phyloP scores from a whole-genome alignment of 2,113 vertebrate species.

The Vicugna pacos region DNA sequence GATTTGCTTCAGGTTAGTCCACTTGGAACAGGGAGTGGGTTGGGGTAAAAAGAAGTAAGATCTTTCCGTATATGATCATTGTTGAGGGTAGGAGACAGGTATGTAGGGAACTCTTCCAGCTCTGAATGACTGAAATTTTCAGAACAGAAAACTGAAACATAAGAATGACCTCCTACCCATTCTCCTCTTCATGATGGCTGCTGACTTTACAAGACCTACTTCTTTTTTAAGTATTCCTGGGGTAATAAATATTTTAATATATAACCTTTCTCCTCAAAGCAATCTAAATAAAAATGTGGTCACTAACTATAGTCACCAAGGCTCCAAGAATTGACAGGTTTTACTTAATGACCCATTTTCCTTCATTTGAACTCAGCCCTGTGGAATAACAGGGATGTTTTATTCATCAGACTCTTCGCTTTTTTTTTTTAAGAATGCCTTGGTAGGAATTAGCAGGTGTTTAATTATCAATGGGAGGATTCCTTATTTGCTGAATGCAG shows the following conservation, averaged over 20 bases:
- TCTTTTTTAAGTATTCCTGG: constrained; percentile 43
- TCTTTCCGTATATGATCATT: background rate
- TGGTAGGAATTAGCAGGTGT: constrained; percentile 78
- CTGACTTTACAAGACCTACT: constrained; percentile 42
- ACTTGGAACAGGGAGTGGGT: background rate
- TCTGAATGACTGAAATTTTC: constrained; percentile 32
- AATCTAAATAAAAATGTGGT: constrained; percentile 19
- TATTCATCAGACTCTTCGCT: constrained; percentile 65
- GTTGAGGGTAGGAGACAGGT: background rate
- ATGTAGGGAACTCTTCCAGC: background rate
- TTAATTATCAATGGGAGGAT: constrained; percentile 77
- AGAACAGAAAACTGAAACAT: background rate
- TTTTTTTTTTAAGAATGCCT: constrained; percentile 56
- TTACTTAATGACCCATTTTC: constrained; percentile 72
- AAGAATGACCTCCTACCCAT: background rate
- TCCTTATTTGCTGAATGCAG: constrained; percentile 68
- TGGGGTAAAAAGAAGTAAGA: background rate
- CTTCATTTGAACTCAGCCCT: constrained; percentile 67
- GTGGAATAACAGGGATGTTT: constrained; percentile 65
- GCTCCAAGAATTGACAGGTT: constrained; percentile 51
- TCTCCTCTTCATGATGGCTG: background rate
- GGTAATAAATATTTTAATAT: constrained; percentile 62
- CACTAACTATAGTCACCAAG: background rate
- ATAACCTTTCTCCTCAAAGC: constrained; percentile 39
- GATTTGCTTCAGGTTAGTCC: constrained; percentile 1